Evolutionary conservation across 2,888 invertebrate genomes (phyloP), one percentile per base, ranked within the genome.

Genomic region (Trachelus iudaicus): DNA sequence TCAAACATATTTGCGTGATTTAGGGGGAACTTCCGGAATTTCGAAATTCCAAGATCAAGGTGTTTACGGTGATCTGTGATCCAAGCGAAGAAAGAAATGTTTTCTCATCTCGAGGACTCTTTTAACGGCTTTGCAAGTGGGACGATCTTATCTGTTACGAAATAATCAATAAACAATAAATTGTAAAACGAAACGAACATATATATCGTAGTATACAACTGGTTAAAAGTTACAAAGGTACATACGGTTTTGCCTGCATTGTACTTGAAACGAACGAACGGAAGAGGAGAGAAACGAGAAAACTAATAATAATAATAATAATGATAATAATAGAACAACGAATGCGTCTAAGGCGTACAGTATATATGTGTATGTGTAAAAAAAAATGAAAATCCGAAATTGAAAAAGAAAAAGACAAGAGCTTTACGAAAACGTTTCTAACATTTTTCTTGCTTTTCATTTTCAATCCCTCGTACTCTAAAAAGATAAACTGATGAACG

Each of bases 221-320:
- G 76, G 73, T 76, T 71, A 34, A 78, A 84, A 87, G 85, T 85
- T 87, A 87, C 84, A 81, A 86, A 87, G 86, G 83, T 85, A 86
- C 82, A 82, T 84, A 83, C 83, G 84, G 56, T 84, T 82, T 85
- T 83, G 83, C 83, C 83, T 83, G 86, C 83, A 85, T 89, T 88
- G 87, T 87, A 89, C 87, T 89, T 86, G 86, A 56, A 23, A 86
- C 83, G 83, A 86, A 81, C 82, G 82, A 81, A 83, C 81, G 76
- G 79, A 81, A 79, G 73, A 76, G 69, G 73, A 12, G 75, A 73
- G 30, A 68, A 77, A 71, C 33, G 31, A 34, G 71, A 71, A 71
- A 33, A 31, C 15, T 40, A 40, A 35, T 74, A 34, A 15, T 40
- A 40, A 40, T 40, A 40, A 40, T 40, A 15, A 40, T 40, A 15